Conservation (phyloP, 2,888 invertebrate genomes). For the Melipona bicolor region DNA sequence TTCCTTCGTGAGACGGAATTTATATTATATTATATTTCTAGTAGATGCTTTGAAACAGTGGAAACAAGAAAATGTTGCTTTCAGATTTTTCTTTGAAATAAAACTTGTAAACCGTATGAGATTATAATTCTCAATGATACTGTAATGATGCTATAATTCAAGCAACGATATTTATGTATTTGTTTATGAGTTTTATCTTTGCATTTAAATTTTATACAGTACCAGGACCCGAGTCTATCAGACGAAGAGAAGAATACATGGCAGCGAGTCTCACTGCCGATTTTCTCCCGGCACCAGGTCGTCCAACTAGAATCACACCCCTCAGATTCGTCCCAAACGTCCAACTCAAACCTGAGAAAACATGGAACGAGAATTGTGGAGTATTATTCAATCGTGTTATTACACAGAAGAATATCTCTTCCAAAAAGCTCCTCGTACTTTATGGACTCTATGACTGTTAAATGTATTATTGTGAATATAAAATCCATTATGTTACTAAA, state of each 20-base stretch:
- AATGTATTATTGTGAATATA: too few relatives aligned
- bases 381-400: neutral
- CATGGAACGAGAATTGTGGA: neutral
- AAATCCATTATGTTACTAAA: neutral
- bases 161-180: too few relatives aligned
- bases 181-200: neutral
- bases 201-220: constrained; percentile 1
- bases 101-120: too few relatives aligned
- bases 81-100: too few relatives aligned
- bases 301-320: constrained; percentile 78
- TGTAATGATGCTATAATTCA: too few relatives aligned
- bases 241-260: constrained; percentile 73
- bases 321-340: constrained; percentile 76
- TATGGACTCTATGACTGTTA: too few relatives aligned
- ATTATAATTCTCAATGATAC: too few relatives aligned
- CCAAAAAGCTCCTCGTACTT: too few relatives aligned
- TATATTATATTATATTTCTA: too few relatives aligned
- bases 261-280: constrained; percentile 78
- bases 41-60: too few relatives aligned
- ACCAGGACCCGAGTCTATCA: constrained; percentile 81
- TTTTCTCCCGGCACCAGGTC: constrained; percentile 81
- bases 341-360: constrained; percentile 77
- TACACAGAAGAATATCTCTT: neutral
- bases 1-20: too few relatives aligned
- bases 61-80: too few relatives aligned